Conservation (phyloP, 2,113 vertebrate species). For the Delphinus delphis region DNA sequence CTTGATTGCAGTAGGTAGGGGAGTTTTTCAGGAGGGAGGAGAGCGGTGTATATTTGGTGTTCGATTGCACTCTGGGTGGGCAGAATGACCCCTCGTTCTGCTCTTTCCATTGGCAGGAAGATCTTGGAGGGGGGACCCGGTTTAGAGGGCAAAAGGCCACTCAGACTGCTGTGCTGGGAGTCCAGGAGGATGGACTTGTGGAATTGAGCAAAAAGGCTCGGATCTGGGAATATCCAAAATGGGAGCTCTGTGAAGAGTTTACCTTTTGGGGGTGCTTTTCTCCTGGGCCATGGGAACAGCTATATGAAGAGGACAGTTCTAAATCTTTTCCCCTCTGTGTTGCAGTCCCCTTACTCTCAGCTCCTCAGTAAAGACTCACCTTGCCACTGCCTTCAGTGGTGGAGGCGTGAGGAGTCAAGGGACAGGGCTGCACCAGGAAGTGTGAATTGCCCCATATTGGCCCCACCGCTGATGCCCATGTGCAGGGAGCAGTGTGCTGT, state of each 20-base stretch:
- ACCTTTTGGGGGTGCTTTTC: background rate
- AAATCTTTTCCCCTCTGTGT: background rate
- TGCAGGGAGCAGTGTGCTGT: background rate
- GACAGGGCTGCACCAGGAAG: background rate
- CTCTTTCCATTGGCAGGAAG: background rate
- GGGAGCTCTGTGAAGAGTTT: background rate
- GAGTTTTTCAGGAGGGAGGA: background rate
- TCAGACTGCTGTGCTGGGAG: background rate
- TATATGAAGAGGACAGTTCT: background rate
- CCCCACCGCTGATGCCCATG: background rate
- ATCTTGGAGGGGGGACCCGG: background rate
- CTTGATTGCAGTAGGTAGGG: background rate
- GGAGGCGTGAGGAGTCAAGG: background rate
- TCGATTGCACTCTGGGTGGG: background rate
- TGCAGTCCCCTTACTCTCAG: background rate
- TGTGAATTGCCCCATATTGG: background rate
- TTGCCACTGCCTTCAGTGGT: background rate
- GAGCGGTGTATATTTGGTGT: background rate
- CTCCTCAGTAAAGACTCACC: background rate
- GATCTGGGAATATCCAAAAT: background rate
- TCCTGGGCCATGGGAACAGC: background rate
- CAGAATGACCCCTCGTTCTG: background rate
- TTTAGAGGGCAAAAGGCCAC: background rate
- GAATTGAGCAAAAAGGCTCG: background rate
- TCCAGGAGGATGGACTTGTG: background rate